Percentiles rank a stretch among this genome's conserved stretches.
Evolutionary conservation across 2,797 vertebrate genomes (phyloP).

Genomic region (Simalia tracyae): DNA sequence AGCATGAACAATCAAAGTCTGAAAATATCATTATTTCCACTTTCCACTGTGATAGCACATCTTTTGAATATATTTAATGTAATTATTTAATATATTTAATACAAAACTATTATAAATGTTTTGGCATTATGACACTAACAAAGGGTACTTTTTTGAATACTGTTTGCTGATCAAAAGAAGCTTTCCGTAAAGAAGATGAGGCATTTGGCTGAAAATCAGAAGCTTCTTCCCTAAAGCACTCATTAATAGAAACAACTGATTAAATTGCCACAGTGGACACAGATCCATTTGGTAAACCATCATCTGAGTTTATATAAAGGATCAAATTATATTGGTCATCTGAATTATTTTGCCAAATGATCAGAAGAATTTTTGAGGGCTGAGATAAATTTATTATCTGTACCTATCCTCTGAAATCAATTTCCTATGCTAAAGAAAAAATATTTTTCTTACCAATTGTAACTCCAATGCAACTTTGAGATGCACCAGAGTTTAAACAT

Average conservation of each 20-base stretch:
- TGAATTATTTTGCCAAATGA: neutral
- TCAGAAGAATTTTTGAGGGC: neutral
- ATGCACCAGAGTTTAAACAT: neutral
- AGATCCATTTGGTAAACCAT: neutral
- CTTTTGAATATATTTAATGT: constrained; percentile 34
- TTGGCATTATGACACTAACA: neutral
- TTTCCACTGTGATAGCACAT: constrained; percentile 25
- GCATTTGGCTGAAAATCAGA: neutral
- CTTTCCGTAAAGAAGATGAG: neutral
- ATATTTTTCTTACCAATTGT: neutral
- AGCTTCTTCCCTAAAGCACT: neutral
- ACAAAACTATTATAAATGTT: neutral
- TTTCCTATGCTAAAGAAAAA: neutral
- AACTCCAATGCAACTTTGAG: neutral
- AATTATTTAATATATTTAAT: neutral
- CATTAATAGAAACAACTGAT: neutral
- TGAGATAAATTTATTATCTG: neutral
- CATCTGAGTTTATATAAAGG: neutral
- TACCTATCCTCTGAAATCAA: neutral
- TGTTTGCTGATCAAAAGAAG: neutral
- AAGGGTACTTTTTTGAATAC: neutral
- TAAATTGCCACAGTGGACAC: neutral
- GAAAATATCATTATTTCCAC: constrained; percentile 69
- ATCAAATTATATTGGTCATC: neutral
- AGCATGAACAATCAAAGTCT: constrained; percentile 88